These are phyloP conservation scores for Pachyramphus minor DNA, from an alignment of 2,113 vertebrate species.

Conservation along the genomic window DNA sequence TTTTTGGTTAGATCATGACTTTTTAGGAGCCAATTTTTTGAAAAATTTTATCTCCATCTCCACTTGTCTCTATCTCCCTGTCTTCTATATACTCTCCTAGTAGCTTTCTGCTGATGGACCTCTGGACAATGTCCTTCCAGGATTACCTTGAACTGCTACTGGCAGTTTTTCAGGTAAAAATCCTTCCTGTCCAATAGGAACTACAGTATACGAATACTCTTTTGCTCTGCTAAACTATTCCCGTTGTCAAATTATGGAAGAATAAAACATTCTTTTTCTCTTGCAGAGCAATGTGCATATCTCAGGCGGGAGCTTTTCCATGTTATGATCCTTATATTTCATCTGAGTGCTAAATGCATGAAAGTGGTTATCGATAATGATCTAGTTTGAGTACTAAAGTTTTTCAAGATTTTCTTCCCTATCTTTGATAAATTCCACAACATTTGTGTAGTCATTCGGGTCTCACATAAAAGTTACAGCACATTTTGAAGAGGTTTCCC, in stretches of 20 bases:
- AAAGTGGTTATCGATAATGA: not conserved
- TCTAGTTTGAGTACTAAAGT: not conserved
- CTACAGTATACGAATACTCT: not conserved
- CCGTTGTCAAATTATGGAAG: not conserved
- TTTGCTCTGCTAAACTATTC: not conserved
- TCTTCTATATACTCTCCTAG: not conserved
- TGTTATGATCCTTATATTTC: not conserved
- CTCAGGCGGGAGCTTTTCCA: not conserved
- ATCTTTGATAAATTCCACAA: not conserved
- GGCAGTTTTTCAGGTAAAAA: not conserved
- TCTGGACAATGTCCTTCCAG: not conserved
- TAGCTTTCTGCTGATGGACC: not conserved
- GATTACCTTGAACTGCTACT: not conserved
- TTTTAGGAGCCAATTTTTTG: not conserved
- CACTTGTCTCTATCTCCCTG: not conserved
- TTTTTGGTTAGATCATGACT: not conserved
- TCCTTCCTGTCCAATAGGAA: not conserved
- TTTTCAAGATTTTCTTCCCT: not conserved
- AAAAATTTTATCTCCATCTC: not conserved
- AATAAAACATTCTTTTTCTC: not conserved
- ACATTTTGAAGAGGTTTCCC: not conserved
- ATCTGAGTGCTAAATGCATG: not conserved
- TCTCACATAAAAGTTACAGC: not conserved
- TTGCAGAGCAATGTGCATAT: not conserved
- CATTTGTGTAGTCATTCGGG: not conserved